Conservation (phyloP, 2,113 vertebrate species). For the Hippolais icterina region DNA sequence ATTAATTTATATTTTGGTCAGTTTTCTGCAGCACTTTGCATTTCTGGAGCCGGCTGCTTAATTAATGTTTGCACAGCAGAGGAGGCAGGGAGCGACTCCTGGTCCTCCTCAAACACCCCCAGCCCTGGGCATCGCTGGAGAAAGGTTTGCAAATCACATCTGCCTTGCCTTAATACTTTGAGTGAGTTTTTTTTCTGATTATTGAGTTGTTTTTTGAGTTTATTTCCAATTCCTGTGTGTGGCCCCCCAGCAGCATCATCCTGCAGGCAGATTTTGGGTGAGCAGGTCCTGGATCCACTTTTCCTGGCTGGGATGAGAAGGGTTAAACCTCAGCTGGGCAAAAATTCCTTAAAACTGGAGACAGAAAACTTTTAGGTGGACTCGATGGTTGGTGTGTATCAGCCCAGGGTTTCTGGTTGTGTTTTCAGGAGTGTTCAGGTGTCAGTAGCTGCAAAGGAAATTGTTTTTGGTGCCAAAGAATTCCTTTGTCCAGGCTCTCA, state of each 20-base stretch:
- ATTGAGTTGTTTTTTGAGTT: fast-evolving
- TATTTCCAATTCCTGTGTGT: neutral
- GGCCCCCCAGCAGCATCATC: neutral
- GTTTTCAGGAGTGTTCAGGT: too few species aligned
- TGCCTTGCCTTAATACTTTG: neutral
- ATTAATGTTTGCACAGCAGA: neutral
- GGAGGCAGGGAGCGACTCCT: neutral
- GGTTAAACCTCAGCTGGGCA: neutral
- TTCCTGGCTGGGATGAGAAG: neutral
- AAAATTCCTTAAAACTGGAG: neutral
- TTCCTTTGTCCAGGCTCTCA: too few species aligned
- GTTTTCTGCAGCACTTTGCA: neutral
- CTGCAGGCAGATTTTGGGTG: neutral
- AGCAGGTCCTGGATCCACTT: neutral
- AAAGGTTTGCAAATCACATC: neutral
- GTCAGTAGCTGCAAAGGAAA: too few species aligned
- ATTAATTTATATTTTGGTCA: slow-evolving; percentile 40
- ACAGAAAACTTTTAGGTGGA: neutral
- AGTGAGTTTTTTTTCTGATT: neutral
- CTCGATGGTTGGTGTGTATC: too few species aligned
- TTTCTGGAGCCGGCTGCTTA: neutral
- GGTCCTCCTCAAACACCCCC: neutral
- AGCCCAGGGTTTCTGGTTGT: too few species aligned
- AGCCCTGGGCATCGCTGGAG: neutral
- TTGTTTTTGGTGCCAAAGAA: too few species aligned